Conservation (phyloP, 2,888 invertebrate genomes). For the Sturmia bella region DNA sequence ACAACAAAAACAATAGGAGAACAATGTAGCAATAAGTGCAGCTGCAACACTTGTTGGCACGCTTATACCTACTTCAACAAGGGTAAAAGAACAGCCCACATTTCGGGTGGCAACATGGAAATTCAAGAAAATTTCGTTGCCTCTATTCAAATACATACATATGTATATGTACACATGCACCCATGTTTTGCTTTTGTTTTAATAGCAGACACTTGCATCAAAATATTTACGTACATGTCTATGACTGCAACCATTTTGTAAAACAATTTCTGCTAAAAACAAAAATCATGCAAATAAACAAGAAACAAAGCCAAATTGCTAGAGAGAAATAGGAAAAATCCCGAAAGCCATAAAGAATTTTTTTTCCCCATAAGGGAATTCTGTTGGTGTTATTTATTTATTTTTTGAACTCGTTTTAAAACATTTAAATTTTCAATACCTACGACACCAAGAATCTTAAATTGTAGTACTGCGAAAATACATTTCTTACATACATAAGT, state of each 20-base stretch:
- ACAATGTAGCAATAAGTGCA: slow-evolving; percentile 76
- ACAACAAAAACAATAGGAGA: slow-evolving; percentile 62
- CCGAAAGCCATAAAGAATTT: slow-evolving; percentile 16
- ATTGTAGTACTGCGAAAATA: slow-evolving; percentile 19
- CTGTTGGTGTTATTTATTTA: background rate
- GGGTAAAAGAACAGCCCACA: slow-evolving; percentile 62
- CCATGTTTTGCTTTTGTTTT: slow-evolving; percentile 5
- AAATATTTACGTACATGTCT: slow-evolving; percentile 36
- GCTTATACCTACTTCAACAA: slow-evolving; percentile 33
- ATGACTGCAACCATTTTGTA: slow-evolving; percentile 80
- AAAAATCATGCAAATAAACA: slow-evolving; percentile 30
- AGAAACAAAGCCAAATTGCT: slow-evolving; percentile 34
- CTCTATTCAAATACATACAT: background rate
- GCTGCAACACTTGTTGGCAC: slow-evolving; percentile 65
- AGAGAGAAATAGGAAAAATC: slow-evolving; percentile 12
- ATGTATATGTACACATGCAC: background rate
- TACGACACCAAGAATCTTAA: slow-evolving; percentile 16
- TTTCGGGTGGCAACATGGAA: slow-evolving; percentile 57
- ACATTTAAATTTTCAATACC: slow-evolving; percentile 43
- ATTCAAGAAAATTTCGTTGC: slow-evolving; percentile 22
- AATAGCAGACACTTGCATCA: background rate
- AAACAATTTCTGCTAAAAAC: slow-evolving; percentile 70
- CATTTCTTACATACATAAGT: background rate
- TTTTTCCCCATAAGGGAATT: slow-evolving; percentile 27
- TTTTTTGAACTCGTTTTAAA: slow-evolving; percentile 21